Base-by-base conservation (phyloP, 2,797 vertebrate species). In the Oophaga sylvatica region DNA sequence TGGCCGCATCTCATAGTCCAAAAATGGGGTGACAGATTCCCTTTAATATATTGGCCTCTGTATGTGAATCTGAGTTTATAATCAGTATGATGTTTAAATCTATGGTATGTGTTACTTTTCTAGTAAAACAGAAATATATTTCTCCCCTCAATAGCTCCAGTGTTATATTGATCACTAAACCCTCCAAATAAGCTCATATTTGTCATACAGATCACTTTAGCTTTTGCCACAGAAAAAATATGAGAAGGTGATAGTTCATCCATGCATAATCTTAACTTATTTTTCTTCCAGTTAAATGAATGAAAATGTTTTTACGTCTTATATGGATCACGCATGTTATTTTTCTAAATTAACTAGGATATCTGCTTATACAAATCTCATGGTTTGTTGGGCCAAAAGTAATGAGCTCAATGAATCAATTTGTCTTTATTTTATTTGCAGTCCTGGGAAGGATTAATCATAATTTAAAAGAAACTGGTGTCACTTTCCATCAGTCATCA, bases 381-480 rank as follows among this genome's bases (percentile, higher is more conserved):
- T 89, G 76, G 26, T 91, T 92, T 92, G 67, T 91, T 92, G 70
- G 90, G 22, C 60, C 80, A 86, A 81, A 81, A 79, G 60, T 81
- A 90, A 91, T 89, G 89, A 91, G 87, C 29, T 87, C 80, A 90
- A 26, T 90, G 80, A 91, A 91, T 83, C 83, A 86, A 84, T 89
- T 89, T 90, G 87, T 90, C 90, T 90, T 89, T 89, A 90, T 91
- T 88, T 90, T 87, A 87, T 90, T 87, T 91, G 12, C 70, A 92
- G 59, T 16, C 53, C 80, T 89, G 45, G 89, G 83, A 91, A 90
- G 35, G 90, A 88, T 88, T 88, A 90, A 87, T 91, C 91, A 87
- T 87, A 90, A 91, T 89, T 26, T n/a, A 59, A 87, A 89, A 86
- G 17, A 90, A 92, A 15, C 48, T 90, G 15, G 85, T 91, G 2